Conservation (phyloP, 2,113 vertebrate species). For the Cinclus mexicanus region DNA sequence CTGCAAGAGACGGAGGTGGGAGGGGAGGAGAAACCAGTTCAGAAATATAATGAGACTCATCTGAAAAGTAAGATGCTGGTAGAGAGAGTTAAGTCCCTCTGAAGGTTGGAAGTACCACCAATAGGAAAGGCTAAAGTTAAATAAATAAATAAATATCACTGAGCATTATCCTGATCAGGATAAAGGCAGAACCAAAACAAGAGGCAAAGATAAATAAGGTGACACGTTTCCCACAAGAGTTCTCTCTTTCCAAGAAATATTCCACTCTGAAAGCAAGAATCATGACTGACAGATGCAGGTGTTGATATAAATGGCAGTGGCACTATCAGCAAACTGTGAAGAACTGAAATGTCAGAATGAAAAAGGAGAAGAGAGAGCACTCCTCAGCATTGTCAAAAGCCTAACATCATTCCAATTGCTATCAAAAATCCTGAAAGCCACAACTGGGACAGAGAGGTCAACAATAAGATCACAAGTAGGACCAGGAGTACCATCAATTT, state of each 20-base stretch:
- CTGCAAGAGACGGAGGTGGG: background rate
- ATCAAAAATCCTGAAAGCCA: background rate
- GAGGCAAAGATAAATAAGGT: background rate
- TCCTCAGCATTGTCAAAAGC: background rate
- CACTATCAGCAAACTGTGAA: background rate
- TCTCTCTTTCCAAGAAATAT: background rate
- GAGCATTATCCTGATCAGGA: background rate
- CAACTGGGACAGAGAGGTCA: background rate
- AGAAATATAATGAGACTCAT: background rate
- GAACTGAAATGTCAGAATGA: constrained; percentile 2
- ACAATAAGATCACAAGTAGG: background rate
- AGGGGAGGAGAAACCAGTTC: background rate
- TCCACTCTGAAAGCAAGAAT: background rate
- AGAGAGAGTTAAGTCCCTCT: background rate
- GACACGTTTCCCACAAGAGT: background rate
- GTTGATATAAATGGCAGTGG: background rate
- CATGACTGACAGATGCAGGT: background rate
- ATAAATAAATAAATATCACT: background rate
- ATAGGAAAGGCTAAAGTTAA: background rate
- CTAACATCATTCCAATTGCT: background rate
- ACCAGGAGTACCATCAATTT: background rate
- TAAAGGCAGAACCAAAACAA: background rate
- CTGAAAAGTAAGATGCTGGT: background rate
- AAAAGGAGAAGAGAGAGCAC: constrained; percentile 26
- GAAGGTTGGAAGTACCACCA: background rate